These are phyloP conservation scores for crab-eating macaque (Macaca fascicularis) DNA, from an alignment of 2,113 vertebrate species.

Conservation along the genomic window T2T-MFA8v1.1 NC_088392.1:67222001-67222500, in stretches of 20 bases:
- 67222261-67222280: conserved; percentile 80
- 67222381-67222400: conserved; percentile 53
- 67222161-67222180: conserved; percentile 85
- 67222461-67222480: conserved; percentile 2
- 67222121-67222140: conserved; percentile 82
- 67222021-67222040: conserved; percentile 66
- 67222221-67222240: conserved; percentile 82
- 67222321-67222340: conserved; percentile 76
- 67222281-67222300: conserved; percentile 77
- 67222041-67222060: conserved; percentile 71
- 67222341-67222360: conserved; percentile 79
- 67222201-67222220: conserved; percentile 82
- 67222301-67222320: conserved; percentile 78
- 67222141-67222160: conserved; percentile 76
- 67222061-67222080: conserved; percentile 84
- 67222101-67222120: conserved; percentile 87
- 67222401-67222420: conserved; percentile 47
- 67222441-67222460: conserved; percentile 31
- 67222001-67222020: conserved; percentile 71
- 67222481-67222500: not conserved
- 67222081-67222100: conserved; percentile 84
- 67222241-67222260: conserved; percentile 84
- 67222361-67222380: conserved; percentile 68
- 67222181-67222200: conserved; percentile 86
- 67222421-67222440: conserved; percentile 19